Percentiles rank a stretch among this genome's conserved stretches.
Evolutionary conservation across 2,113 vertebrate species (phyloP).

Genomic region (Columbina picui): DNA sequence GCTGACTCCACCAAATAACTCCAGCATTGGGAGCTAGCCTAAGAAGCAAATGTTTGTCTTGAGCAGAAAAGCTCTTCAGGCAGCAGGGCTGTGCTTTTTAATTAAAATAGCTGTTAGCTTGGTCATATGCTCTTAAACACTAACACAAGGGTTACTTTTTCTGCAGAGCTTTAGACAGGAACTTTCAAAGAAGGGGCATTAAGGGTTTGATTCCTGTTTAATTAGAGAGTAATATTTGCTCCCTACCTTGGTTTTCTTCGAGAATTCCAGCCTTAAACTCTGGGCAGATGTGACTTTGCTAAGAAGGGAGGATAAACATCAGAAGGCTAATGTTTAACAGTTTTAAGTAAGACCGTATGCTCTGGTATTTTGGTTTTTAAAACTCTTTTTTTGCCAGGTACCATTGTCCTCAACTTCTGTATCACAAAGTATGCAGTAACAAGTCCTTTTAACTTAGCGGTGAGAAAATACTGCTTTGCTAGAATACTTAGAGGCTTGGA

Average conservation of each 20-base stretch:
- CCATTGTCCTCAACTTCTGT: background rate
- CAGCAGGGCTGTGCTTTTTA: constrained; percentile 24
- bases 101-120: constrained; percentile 55
- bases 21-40: background rate
- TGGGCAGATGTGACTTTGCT: background rate
- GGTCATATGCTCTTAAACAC: constrained; percentile 39
- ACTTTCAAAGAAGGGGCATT: background rate
- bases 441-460: background rate
- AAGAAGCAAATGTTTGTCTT: constrained; percentile 62
- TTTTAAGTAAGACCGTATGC: background rate
- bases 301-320: constrained; percentile 35
- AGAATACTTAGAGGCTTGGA: background rate
- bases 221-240: constrained; percentile 42
- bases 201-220: constrained; percentile 2
- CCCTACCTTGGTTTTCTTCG: background rate
- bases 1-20: constrained; percentile 38
- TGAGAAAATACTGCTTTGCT: background rate
- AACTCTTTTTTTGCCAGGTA: background rate
- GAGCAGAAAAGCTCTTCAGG: constrained; percentile 53
- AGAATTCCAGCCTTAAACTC: constrained; percentile 19
- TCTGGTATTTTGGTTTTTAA: background rate
- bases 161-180: constrained; percentile 31
- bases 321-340: constrained; percentile 26
- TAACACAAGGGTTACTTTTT: constrained; percentile 31
- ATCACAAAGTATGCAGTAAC: background rate